Evolutionary conservation across 1,140 invertebrate genomes (phyloP), one percentile per base, ranked within the genome.

Genomic region (Euwallacea fornicatus): DNA sequence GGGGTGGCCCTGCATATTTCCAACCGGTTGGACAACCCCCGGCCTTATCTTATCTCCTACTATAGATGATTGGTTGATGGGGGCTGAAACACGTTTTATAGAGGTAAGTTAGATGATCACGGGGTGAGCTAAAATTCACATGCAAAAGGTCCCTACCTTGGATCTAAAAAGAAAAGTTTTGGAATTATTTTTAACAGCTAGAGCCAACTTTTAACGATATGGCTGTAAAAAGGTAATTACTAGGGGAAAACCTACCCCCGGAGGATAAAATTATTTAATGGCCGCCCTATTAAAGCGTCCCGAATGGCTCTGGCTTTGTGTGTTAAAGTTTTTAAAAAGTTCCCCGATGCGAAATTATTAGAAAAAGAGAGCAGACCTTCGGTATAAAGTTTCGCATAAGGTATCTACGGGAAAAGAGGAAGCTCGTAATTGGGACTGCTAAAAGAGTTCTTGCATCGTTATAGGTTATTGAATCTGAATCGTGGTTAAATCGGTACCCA

Each of bases 41-140:
- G 77, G 77, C 69, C 77, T 78, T 67, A 76, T 79, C 74, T 84
- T 84, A 82, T 84, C 84, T 82, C 81, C 83, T 78, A 78, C 83
- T 62, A 15, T 63, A 83, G 79, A 82, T 74, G 80, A 83, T 74
- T 78, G 81, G 78, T 81, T 83, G 76, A 83, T 82, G 76, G 81
- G 83, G 76, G 81, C 85, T 85, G 79, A 71, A 84, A 83, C 21
- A 58, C 21, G 21, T 33, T 33, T 33, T 33, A 33, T 33, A 33
- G 21, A 33, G 21, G 21, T 33, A 33, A 33, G 4, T 33, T 4
- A 33, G 21, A 33, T 33, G 21, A 33, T 33, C 21, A 33, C 4
- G 21, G 21, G 21, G 21, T 33, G 21, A 33, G 21, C 21, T 33
- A 4, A 33, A 33, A 33, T 33, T 33, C 21, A 33, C 21, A 33